Percentiles rank a stretch among this genome's conserved stretches.
Conservation (phyloP, 2,888 invertebrate species). For the Nomada goodeniana region DNA sequence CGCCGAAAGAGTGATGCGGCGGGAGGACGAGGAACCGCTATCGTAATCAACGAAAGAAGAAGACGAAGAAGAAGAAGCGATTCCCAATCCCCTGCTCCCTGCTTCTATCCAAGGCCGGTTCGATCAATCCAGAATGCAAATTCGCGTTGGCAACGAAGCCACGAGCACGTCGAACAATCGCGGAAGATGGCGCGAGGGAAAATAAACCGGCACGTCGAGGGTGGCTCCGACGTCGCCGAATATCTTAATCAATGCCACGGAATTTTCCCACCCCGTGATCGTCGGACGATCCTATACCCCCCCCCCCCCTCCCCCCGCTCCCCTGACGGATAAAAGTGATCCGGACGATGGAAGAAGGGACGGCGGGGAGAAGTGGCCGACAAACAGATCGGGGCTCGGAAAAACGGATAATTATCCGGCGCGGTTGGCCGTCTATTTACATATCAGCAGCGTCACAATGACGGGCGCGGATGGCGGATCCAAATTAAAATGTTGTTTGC, state of each 20-base stretch:
- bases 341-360: conserved; percentile 27
- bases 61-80: conserved; percentile 9
- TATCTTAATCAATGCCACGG: conserved; percentile 71
- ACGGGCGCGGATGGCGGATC: conserved; percentile 44
- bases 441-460: conserved; percentile 61
- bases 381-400: conserved; percentile 71
- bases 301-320: no score
- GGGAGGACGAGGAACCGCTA: conserved; percentile 14
- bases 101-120: conserved; percentile 55
- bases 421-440: conserved; percentile 68
- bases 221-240: conserved; percentile 39
- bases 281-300: conserved; percentile 51
- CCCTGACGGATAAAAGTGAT: conserved; percentile 71
- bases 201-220: conserved; percentile 54
- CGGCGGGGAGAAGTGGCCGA: conserved; percentile 67
- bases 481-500: conserved; percentile 81
- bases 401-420: conserved; percentile 76
- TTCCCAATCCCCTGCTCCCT: conserved; percentile 9
- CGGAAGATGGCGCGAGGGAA: conserved; percentile 57
- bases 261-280: conserved; percentile 41
- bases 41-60: background rate
- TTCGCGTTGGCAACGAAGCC: conserved; percentile 56
- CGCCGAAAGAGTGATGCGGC: background rate
- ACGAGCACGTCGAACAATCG: conserved; percentile 63
- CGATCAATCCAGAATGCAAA: conserved; percentile 80